A percentile compares a stretch with the other conserved stretches of the same genome.
phyloP scores from a whole-genome alignment of 2,113 vertebrate species.

The Lophius piscatorius region DNA sequence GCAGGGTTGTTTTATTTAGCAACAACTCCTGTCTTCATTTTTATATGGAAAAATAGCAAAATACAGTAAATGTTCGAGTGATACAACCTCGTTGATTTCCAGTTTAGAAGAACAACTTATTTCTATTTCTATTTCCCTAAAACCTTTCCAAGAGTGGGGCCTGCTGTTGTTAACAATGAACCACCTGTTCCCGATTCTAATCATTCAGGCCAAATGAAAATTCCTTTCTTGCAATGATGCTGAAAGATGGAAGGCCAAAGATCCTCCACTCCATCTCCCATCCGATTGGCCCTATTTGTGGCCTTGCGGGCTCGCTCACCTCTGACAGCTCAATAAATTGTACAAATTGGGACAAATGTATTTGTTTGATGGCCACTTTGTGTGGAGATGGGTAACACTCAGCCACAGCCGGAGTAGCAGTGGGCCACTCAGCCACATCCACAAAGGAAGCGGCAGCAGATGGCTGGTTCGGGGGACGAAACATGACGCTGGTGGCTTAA shows the following conservation, averaged over 20 bases:
- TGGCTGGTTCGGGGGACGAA: conserved; percentile 19
- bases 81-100: no score
- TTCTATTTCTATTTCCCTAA: no score
- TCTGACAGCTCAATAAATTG: conserved; percentile 78
- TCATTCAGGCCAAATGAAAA: conserved; percentile 58
- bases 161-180: conserved; percentile 20
- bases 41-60: neutral
- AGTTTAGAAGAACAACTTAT: no score
- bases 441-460: conserved; percentile 14
- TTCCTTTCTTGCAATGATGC: conserved; percentile 49
- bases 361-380: conserved; percentile 58
- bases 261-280: conserved; percentile 56
- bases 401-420: conserved; percentile 37
- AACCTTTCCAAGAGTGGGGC: conserved; percentile 1
- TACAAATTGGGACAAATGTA: conserved; percentile 74
- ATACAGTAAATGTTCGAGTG: neutral
- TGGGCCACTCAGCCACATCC: conserved; percentile 11
- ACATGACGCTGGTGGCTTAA: conserved; percentile 9
- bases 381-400: conserved; percentile 33
- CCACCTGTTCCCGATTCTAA: conserved; percentile 52
- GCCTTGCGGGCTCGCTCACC: conserved; percentile 45
- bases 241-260: conserved; percentile 48
- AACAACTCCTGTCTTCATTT: no score
- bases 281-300: conserved; percentile 59
- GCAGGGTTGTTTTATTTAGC: no score